These are phyloP conservation scores for Diadromus collaris DNA, from an alignment of 2,888 invertebrate species.

Conservation along the genomic window DNA sequence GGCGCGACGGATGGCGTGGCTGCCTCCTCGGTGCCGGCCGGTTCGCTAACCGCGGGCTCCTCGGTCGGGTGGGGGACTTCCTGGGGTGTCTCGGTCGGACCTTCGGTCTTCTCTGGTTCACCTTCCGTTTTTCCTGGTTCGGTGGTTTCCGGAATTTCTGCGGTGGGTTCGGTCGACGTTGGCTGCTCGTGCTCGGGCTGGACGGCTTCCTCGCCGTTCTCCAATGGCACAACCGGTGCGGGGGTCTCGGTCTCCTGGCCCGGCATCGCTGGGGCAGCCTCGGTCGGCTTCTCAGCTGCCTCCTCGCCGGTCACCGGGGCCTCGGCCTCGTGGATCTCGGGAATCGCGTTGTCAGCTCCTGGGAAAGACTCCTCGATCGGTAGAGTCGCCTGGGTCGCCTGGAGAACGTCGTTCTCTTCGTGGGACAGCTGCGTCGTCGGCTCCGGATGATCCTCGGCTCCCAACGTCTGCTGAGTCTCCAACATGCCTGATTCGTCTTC, in stretches of 20 bases:
- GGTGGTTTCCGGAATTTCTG: conserved; percentile 49
- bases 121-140: conserved; percentile 27
- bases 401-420: conserved; percentile 55
- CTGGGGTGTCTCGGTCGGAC: conserved; percentile 20
- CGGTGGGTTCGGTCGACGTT: conserved; percentile 28
- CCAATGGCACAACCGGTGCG: conserved; percentile 39
- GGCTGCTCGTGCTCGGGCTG: conserved; percentile 41
- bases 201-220: conserved; percentile 54
- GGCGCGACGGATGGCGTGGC: not conserved
- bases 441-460: conserved; percentile 41
- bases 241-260: conserved; percentile 40
- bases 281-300: conserved; percentile 43
- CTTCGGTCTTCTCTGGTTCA: too few species aligned
- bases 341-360: conserved; percentile 75
- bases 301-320: conserved; percentile 14
- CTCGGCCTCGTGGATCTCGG: conserved; percentile 65
- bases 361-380: conserved; percentile 68
- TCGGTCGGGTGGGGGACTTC: conserved; percentile 16
- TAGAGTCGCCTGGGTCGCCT: conserved; percentile 58
- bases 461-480: conserved; percentile 47
- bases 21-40: not conserved
- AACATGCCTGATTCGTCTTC: conserved; percentile 41
- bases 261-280: conserved; percentile 21
- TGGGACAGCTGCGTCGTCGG: conserved; percentile 38
- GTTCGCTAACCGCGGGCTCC: not conserved